Percentiles rank a stretch among this genome's conserved stretches.
phyloP scores from a whole-genome alignment of 2,888 invertebrate genomes.

The Diaprepes abbreviatus region DNA sequence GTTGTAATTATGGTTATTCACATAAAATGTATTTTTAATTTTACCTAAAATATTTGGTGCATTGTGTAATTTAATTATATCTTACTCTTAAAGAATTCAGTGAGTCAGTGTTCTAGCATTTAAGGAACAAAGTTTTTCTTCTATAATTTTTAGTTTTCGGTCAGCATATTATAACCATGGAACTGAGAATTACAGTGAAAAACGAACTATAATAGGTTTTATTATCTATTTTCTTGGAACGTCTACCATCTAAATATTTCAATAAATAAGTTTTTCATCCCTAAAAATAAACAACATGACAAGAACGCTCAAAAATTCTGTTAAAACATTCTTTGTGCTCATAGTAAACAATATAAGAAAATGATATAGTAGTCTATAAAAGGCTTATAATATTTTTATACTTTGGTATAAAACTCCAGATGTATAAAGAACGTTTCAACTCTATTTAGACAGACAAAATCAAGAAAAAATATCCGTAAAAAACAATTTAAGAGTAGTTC shows the following conservation, averaged over 20 bases:
- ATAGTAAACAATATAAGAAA: too few species aligned
- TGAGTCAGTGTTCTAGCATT: conserved; percentile 14
- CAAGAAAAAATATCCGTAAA: too few species aligned
- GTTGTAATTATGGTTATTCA: conserved; percentile 9
- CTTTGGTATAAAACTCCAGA: too few species aligned
- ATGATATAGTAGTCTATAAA: too few species aligned
- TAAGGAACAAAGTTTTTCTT: not conserved
- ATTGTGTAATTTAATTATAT: conserved; percentile 3
- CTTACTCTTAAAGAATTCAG: conserved; percentile 7
- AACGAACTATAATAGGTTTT: conserved; percentile 13
- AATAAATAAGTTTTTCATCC: conserved; percentile 17
- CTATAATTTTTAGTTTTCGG: conserved; percentile 2
- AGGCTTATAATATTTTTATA: not conserved
- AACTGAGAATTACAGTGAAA: conserved; percentile 9
- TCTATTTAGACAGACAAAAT: too few species aligned
- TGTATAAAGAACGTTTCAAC: too few species aligned
- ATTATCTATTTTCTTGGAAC: conserved; percentile 16
- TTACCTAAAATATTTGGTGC: conserved; percentile 17
- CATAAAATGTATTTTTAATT: not conserved
- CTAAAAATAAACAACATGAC: conserved; percentile 17
- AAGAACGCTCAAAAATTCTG: not conserved
- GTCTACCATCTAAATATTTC: conserved; percentile 18
- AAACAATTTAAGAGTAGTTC: too few species aligned
- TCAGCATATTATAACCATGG: not conserved
- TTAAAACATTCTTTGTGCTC: not conserved